A percentile compares a stretch with the other conserved stretches of the same genome.
These are phyloP conservation scores for Cremastinae sp. DNA, from an alignment of 2,888 invertebrate genomes.

Conservation along the genomic window DNA sequence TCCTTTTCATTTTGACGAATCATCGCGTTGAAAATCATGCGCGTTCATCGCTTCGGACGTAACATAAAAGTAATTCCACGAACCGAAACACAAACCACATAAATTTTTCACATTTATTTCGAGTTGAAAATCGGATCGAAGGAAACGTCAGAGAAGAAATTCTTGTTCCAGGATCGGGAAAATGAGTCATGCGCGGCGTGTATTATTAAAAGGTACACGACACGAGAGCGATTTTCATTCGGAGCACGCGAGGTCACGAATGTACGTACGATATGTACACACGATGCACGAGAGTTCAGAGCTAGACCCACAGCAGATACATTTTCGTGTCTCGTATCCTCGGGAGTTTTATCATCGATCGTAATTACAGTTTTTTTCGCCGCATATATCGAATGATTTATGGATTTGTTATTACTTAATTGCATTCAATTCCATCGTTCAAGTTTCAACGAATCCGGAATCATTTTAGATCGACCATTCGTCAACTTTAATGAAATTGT, in stretches of 20 bases:
- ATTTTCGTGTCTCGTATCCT: constrained; percentile 25
- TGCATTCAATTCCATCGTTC: too few relatives aligned
- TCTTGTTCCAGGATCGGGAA: too few relatives aligned
- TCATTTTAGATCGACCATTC: too few relatives aligned
- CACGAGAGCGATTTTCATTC: constrained; percentile 24
- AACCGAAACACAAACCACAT: background rate
- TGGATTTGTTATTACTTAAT: constrained; percentile 10
- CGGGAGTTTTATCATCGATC: constrained; percentile 5
- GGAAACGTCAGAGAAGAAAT: too few relatives aligned
- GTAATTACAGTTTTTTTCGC: background rate
- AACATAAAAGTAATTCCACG: background rate
- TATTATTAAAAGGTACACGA: background rate
- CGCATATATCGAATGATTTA: background rate
- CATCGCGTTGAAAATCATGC: constrained; percentile 8
- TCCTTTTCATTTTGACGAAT: constrained; percentile 36
- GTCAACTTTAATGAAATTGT: too few relatives aligned
- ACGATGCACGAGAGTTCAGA: constrained; percentile 31
- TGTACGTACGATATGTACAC: background rate
- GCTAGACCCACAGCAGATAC: constrained; percentile 2
- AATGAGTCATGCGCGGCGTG: too few relatives aligned
- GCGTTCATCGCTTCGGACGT: too few relatives aligned
- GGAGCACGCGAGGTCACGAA: constrained; percentile 34
- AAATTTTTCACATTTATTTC: too few relatives aligned
- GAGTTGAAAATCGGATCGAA: too few relatives aligned
- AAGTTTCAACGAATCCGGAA: too few relatives aligned